Base-by-base conservation (phyloP, 2,888 invertebrate species). In the Netelia fuscicornis region DNA sequence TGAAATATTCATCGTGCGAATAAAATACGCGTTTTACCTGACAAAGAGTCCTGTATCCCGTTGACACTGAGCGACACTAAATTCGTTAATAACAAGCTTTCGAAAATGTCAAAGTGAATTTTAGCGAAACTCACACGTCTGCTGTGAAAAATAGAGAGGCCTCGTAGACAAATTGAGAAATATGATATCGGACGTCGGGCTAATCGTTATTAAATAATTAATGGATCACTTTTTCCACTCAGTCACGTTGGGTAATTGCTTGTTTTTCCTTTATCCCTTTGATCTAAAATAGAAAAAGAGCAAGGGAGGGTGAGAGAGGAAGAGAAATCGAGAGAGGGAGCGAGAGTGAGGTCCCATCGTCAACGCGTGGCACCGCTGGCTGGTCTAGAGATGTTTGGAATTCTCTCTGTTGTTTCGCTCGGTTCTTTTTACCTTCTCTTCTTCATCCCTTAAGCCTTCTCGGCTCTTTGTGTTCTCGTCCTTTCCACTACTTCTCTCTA, bases 61-160 rank as follows among this genome's bases (percentile, higher is more conserved):
- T 74, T 62, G 75, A 83, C 23, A 56, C 13, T 11, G 62, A 62
- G 42, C 20, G 76, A 74, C 56, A n/a, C 20, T 64, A 68, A 83
- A 64, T 83, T 79, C 74, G 62, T 83, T 79, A 75, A 70, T 67
- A 13, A 52, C 42, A 48, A 25, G 13, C 74, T 77, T 48, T 72
- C 52, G 37, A 74, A 68, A 72, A 79, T 42, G 64, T 70, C 79
- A 11, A 64, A 74, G 72, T 56, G 58, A 62, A 64, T 79, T 74
- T 64, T 52, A 64, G 30, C 68, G 56, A 75, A 72, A 30, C 23
- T 37, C 48, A 67, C 23, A 13, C 13, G 54, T 11, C 10, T 23
- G 9, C 11, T 81, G 23, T 8, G 37, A 23, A 2, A 52, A 13
- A 60, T 42, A 60, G 62, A 42, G 5, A 11, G 25, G 60, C 54